Evolutionary conservation across 2,888 invertebrate species (phyloP).

Genomic region (Atherix ibis): DNA sequence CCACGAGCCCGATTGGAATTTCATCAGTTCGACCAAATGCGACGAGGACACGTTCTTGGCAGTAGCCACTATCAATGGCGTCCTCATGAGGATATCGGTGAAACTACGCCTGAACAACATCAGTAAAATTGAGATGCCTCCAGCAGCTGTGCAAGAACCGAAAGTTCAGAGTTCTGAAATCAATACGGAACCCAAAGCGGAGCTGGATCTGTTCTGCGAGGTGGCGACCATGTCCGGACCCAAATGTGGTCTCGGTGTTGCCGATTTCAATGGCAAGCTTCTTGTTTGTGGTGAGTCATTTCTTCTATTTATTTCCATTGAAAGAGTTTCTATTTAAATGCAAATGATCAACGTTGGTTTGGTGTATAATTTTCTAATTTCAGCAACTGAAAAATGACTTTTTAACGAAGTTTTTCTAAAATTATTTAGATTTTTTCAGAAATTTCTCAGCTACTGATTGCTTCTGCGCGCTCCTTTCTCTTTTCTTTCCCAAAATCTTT

Average conservation of each 20-base stretch:
- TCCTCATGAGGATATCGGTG: constrained; percentile 44
- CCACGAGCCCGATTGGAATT: constrained; percentile 42
- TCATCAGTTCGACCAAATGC: constrained; percentile 41
- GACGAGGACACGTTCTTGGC: constrained; percentile 47
- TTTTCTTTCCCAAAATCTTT: no score
- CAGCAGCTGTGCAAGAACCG: constrained; percentile 5
- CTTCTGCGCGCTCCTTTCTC: no score
- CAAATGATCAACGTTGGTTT: no score
- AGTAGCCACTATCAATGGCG: constrained; percentile 45
- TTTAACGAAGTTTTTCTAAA: no score
- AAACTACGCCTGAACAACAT: constrained; percentile 37
- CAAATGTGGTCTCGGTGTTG: constrained; percentile 62
- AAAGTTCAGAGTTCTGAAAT: no score
- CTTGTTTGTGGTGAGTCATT: constrained; percentile 49
- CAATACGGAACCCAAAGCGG: no score
- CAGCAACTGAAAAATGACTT: no score
- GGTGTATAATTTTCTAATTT: no score
- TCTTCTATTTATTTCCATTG: no score
- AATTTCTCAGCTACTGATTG: no score
- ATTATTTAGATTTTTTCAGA: no score
- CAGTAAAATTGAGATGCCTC: constrained; percentile 24
- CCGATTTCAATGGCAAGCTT: constrained; percentile 50
- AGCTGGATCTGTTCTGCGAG: constrained; percentile 39
- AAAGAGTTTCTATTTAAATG: no score
- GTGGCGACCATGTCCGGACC: constrained; percentile 46